Base-by-base conservation (phyloP, 1,140 invertebrate genomes). In the Drosophila rhopaloa region DNA sequence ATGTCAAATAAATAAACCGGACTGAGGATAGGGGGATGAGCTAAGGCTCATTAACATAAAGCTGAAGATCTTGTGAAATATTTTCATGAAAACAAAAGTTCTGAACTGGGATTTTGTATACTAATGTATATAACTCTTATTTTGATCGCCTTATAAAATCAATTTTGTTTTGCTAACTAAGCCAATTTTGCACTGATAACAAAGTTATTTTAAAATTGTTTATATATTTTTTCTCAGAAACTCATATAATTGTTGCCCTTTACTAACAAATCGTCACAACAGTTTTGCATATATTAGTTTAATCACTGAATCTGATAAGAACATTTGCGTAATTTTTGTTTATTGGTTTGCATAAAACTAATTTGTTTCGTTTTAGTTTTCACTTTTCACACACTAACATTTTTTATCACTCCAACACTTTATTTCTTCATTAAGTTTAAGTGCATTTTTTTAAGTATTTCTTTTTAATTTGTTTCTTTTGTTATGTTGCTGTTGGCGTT, bases 1-100 rank as follows among this genome's bases (percentile, higher is more conserved):
- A 85, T 82, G 70, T 85, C 70, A 85, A 86, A 86, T 81, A 81
- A 86, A 85, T 78, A 81, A 76, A 73, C 40, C 40, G 24, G 9
- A 27, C 50, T 32, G 16, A 1, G 14, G 16, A 19, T 35, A 55
- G 14, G 5, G 29, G 14, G 48, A 13, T 48, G 47, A 48, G 47
- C 27, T 13, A 32, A 67, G 41, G 10, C 10, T n/a, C 11, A 16
- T 8, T n/a, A 29, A 5, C 29, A 57, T 60, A 27, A 11, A 37
- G 13, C 19, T 10, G 6, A 11, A 37, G 11, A 38, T 24, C 13
- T 53, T 4, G n/a, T 24, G 1, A 55, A 56, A n/a, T 9, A 32
- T n/a, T 41, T 32, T 41, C 19, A 24, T 27, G 29, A 9, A 38
- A 27, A 19, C 8, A 8, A 32, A 32, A 7, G 5, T 32, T 32